Percentiles rank a stretch among this genome's conserved stretches.
These are phyloP conservation scores for Neoscelio sp. DNA, from an alignment of 2,888 invertebrate species.

Conservation along the genomic window DNA sequence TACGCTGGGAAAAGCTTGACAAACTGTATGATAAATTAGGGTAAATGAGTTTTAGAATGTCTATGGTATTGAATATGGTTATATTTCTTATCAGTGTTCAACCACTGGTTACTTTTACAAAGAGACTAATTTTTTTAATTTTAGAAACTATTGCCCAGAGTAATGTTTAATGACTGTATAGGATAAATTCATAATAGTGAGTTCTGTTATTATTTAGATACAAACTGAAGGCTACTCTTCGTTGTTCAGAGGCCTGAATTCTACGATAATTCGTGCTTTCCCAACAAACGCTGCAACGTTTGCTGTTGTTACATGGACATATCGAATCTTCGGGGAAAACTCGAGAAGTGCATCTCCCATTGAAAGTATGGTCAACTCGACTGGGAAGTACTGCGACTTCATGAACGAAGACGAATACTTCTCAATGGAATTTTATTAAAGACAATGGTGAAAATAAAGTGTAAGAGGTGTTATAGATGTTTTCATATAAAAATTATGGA, in stretches of 20 bases:
- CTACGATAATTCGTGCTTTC: conserved; percentile 94
- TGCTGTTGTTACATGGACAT: conserved; percentile 92
- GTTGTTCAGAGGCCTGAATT: conserved; percentile 90
- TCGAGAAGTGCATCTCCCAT: conserved; percentile 1
- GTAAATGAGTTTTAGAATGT: too few species aligned
- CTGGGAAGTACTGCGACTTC: conserved; percentile 42
- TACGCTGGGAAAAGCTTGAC: too few species aligned
- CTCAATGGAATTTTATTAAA: conserved; percentile 46
- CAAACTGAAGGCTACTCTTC: conserved; percentile 88
- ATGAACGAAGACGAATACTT: conserved; percentile 52
- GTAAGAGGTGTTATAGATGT: conserved; percentile 2
- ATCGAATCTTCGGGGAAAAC: conserved; percentile 84
- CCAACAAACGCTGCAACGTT: conserved; percentile 97
- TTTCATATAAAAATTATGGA: conserved; percentile 48
- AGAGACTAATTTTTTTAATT: too few species aligned
- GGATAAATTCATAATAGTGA: too few species aligned
- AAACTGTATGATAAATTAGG: too few species aligned
- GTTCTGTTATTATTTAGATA: conserved; percentile 80
- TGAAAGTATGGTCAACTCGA: conserved; percentile 18
- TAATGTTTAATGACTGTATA: not conserved
- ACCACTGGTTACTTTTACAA: too few species aligned
- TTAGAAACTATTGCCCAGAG: too few species aligned
- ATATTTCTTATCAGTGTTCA: too few species aligned
- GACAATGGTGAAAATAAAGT: not conserved
- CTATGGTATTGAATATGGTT: too few species aligned